Base-by-base conservation (phyloP, 2,113 vertebrate species). In the Malurus cyaneus region DNA sequence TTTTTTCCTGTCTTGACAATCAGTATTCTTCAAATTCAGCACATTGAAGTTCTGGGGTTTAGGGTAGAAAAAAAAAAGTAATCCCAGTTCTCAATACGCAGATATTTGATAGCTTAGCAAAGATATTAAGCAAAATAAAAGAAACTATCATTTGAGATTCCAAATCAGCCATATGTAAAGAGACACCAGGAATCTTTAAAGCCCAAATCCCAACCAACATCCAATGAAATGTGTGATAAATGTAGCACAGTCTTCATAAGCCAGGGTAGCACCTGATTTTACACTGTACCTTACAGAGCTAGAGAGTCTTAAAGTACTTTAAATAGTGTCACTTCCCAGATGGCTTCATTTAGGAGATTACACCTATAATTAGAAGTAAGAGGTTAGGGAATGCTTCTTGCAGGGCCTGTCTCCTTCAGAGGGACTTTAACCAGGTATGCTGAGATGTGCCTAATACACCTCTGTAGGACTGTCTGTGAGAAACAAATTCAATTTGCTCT, bases 341-440 rank as follows among this genome's bases (percentile, higher is more conserved):
- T 94, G 85, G 76, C 59, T 80, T 60, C 71, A 74, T 89, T 93
- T 80, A 89, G 80, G 60, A 73, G 60, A 78, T 92, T 80, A 88
- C 28, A 83, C 18, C 47, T 93, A 47, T 80, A 82, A 87, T 80
- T 82, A 94, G 79, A 74, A 70, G 29, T 66, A 93, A 88, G 76
- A 86, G 79, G 54, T 59, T 59, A 50, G 74, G 42, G 41, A 81
- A 88, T 83, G 59, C 15, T 80, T 94, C 54, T 81, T 0, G 0
- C 28, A 61, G 44, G 39, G 52, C 47, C 66, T 82, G 1, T 62
- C 32, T 95, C 56, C 46, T 80, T 80, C 64, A 74, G 32, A 71
- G 16, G 17, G 32, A 41, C 47, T 90, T 83, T 54, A 52, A 14
- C 15, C 62, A 54, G 15, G 36, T 61, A 21, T 39, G 25, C 47